These are phyloP conservation scores for Sycophila sp. DNA, from an alignment of 1,140 invertebrate genomes.

Conservation along the genomic window DNA sequence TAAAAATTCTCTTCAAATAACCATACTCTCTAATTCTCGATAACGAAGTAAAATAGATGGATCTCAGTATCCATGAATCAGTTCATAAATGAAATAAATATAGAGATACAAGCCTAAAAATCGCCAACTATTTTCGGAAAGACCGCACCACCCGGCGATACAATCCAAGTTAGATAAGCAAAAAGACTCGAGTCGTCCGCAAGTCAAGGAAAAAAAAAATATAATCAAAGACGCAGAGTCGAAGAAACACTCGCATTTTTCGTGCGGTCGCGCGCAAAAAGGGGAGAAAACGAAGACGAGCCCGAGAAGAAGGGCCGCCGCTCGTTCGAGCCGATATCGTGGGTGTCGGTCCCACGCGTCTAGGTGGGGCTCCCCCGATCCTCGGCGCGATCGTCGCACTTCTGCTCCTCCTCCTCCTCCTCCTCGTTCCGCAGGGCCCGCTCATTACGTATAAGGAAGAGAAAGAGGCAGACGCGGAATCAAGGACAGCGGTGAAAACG, in stretches of 20 bases:
- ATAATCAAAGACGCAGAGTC: not conserved
- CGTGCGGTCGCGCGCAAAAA: not conserved
- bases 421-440: constrained; percentile 36
- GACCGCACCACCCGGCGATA: not conserved
- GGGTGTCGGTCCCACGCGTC: constrained; percentile 57
- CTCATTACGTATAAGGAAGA: constrained; percentile 56
- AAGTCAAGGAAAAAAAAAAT: not conserved
- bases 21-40: too few relatives aligned
- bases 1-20: too few relatives aligned
- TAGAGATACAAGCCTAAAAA: too few relatives aligned
- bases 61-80: too few relatives aligned
- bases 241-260: constrained; percentile 17
- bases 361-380: constrained; percentile 45
- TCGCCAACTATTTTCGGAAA: too few relatives aligned
- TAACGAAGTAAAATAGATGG: too few relatives aligned
- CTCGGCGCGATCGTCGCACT: constrained; percentile 4
- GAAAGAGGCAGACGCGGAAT: constrained; percentile 30
- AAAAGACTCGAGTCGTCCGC: not conserved
- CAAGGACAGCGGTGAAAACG: constrained; percentile 14
- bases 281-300: constrained; percentile 18
- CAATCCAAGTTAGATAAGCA: not conserved
- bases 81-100: too few relatives aligned
- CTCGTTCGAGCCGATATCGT: constrained; percentile 47
- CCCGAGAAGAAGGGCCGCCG: constrained; percentile 43
- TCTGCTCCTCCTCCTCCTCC: constrained; percentile 31